phyloP scores from a whole-genome alignment of 2,888 invertebrate genomes.

The Thymelicus lineola region DNA sequence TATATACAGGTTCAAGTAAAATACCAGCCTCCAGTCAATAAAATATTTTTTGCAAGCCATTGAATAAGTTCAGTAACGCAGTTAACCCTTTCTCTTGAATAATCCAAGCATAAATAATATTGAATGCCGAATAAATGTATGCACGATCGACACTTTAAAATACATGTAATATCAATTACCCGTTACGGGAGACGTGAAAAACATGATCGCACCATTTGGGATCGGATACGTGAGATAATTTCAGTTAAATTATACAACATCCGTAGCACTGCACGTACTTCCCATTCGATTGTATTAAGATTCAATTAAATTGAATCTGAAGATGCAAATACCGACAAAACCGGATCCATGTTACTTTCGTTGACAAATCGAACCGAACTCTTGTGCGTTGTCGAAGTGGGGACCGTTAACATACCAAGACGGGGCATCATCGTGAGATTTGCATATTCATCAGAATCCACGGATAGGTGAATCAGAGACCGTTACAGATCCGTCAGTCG shows the following conservation, averaged over 20 bases:
- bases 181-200: conserved; percentile 10
- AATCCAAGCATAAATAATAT: neutral
- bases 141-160: neutral
- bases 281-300: conserved; percentile 49
- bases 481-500: conserved; percentile 68
- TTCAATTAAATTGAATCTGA: conserved; percentile 48
- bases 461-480: conserved; percentile 68
- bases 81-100: neutral
- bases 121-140: neutral
- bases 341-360: conserved; percentile 52
- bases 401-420: conserved; percentile 79
- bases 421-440: conserved; percentile 69
- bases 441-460: conserved; percentile 77
- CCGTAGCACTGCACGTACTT: conserved; percentile 31
- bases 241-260: conserved; percentile 30
- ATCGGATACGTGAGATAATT: conserved; percentile 16
- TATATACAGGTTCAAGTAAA: no score
- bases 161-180: conserved; percentile 24
- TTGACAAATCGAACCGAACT: conserved; percentile 49
- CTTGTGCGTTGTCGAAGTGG: conserved; percentile 62
- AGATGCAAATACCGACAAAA: conserved; percentile 55
- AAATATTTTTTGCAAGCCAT: no score
- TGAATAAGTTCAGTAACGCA: no score
- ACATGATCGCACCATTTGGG: conserved; percentile 12
- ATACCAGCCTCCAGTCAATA: no score